phyloP scores from a whole-genome alignment of 92 coral and sea anemone species.

The Paramuricea clavata region DNA sequence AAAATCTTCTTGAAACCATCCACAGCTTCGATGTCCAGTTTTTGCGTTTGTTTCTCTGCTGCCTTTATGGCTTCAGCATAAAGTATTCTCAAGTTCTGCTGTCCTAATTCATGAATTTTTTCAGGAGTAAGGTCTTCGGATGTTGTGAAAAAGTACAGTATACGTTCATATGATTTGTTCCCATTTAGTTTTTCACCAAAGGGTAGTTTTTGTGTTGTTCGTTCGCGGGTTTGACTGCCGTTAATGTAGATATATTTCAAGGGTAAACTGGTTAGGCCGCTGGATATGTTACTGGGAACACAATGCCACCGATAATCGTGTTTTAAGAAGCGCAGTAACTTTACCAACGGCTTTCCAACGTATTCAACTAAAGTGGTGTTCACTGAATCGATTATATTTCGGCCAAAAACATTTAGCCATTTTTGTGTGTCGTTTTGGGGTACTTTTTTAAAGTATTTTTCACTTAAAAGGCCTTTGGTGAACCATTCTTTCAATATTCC shows the following conservation, averaged over 20 bases:
- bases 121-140: conserved; percentile 77
- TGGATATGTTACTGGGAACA: conserved; percentile 90
- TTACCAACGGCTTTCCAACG: conserved; percentile 83
- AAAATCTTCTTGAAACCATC: conserved; percentile 74
- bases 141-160: conserved; percentile 89
- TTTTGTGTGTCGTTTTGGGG: conserved; percentile 49
- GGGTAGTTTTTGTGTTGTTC: conserved; percentile 79
- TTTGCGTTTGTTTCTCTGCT: conserved; percentile 76
- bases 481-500: conserved; percentile 71
- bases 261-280: conserved; percentile 93
- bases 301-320: conserved; percentile 82
- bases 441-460: conserved; percentile 63
- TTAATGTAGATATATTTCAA: conserved; percentile 76
- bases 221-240: conserved; percentile 68
- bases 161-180: conserved; percentile 82
- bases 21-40: conserved; percentile 71
- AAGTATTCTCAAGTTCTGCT: conserved; percentile 68
- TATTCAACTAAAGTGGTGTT: conserved; percentile 74
- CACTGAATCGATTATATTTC: conserved; percentile 65
- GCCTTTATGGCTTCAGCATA: conserved; percentile 83
- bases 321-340: conserved; percentile 76
- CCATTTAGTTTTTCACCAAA: conserved; percentile 79
- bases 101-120: conserved; percentile 75
- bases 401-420: conserved; percentile 69
- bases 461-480: conserved; percentile 70